Percentiles rank a stretch among this genome's conserved stretches.
phyloP scores from a whole-genome alignment of 1,140 invertebrate genomes.

The Lysiphlebus fabarum region DNA sequence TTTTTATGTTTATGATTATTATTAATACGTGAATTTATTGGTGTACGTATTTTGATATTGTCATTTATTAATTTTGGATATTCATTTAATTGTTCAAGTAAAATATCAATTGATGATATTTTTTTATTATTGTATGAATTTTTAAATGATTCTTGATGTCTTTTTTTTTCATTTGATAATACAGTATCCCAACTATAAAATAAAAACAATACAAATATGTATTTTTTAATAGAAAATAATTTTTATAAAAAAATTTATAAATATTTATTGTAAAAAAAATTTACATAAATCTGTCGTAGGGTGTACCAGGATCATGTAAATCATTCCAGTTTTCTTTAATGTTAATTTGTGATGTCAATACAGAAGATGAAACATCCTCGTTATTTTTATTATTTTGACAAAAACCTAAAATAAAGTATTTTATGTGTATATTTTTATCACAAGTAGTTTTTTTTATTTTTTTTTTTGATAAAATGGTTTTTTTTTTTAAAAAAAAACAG shows the following conservation, averaged over 20 bases:
- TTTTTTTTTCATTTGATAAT: not conserved
- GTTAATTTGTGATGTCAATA: not conserved
- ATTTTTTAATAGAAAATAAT: too few species aligned
- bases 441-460: constrained; percentile 1
- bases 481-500: not conserved
- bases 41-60: not conserved
- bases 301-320: not conserved
- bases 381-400: not conserved
- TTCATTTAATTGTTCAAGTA: not conserved
- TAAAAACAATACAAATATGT: too few species aligned
- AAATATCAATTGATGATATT: not conserved
- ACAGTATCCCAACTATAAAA: constrained; percentile 1
- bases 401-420: constrained; percentile 11
- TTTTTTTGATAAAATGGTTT: not conserved
- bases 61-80: not conserved
- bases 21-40: too few species aligned
- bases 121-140: too few species aligned
- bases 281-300: constrained; percentile 6
- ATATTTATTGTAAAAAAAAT: not conserved
- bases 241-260: not conserved
- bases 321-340: constrained; percentile 1
- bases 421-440: constrained; percentile 2
- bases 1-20: too few species aligned
- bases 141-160: not conserved
- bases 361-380: not conserved